phyloP scores from a whole-genome alignment of 64 coral and sea anemone genomes.

The Pocillopora verrucosa region DNA sequence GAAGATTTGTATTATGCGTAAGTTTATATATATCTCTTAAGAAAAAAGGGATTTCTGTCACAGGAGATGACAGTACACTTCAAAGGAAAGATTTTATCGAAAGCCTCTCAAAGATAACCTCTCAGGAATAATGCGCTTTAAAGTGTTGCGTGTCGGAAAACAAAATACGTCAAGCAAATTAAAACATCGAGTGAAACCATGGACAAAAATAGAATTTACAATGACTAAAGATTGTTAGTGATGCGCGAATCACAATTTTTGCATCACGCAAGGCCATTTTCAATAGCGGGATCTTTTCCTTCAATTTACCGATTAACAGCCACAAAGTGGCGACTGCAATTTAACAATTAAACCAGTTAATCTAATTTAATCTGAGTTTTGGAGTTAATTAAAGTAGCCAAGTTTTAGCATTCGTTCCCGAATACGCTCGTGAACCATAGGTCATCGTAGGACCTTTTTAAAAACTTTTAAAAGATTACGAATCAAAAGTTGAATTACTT shows the following conservation, averaged over 20 bases:
- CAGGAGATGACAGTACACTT: background rate
- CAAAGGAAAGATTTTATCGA: background rate
- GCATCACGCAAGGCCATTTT: background rate
- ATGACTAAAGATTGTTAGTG: background rate
- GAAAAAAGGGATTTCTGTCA: no score
- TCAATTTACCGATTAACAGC: background rate
- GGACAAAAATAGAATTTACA: background rate
- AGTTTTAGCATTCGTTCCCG: background rate
- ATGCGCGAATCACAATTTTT: background rate
- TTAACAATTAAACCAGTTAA: background rate
- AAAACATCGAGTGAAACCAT: background rate
- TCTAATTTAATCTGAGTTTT: background rate
- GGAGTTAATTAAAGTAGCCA: background rate
- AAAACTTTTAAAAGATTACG: background rate
- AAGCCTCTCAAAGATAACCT: background rate
- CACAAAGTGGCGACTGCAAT: background rate
- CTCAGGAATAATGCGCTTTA: background rate
- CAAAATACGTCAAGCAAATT: background rate
- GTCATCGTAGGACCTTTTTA: background rate
- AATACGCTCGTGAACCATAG: background rate
- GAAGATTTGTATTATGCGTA: background rate
- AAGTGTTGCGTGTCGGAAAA: background rate
- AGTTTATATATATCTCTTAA: no score
- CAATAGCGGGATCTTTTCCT: background rate
- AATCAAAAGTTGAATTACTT: background rate